Percentiles rank a stretch among this genome's conserved stretches.
Conservation (phyloP, 2,797 vertebrate species). For the Micropoecilia bifurca region DNA sequence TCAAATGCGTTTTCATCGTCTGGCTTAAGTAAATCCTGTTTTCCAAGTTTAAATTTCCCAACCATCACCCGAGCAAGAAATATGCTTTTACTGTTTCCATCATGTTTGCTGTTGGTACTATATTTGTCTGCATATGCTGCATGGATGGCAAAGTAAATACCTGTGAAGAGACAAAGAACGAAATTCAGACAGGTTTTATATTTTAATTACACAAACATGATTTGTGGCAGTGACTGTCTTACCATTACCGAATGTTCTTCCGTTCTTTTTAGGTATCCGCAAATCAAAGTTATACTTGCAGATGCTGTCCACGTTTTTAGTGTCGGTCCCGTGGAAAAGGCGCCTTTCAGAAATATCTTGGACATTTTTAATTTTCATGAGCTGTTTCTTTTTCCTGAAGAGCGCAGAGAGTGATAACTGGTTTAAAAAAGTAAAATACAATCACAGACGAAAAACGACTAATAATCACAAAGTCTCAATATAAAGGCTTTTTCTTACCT, state of each 20-base stretch:
- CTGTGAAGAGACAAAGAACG: constrained; percentile 63
- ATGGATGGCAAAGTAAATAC: constrained; percentile 88
- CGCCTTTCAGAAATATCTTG: constrained; percentile 81
- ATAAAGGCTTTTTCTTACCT: constrained; percentile 69
- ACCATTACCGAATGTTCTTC: constrained; percentile 84
- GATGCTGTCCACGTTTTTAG: constrained; percentile 83
- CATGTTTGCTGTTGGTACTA: constrained; percentile 61
- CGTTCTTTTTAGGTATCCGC: constrained; percentile 78
- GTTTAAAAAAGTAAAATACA: background rate
- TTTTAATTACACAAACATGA: background rate
- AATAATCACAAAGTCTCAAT: accelerated
- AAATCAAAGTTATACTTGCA: constrained; percentile 92
- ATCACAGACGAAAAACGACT: background rate
- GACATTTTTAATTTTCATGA: constrained; percentile 83
- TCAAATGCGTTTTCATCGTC: constrained; percentile 84
- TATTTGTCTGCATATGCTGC: constrained; percentile 82
- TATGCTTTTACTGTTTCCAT: constrained; percentile 75
- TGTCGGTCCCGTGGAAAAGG: constrained; percentile 89
- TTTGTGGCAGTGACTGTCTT: background rate
- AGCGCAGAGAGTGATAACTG: background rate
- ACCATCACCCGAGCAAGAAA: constrained; percentile 87
- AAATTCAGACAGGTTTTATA: background rate
- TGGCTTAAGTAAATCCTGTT: constrained; percentile 75
- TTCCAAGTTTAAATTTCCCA: constrained; percentile 81
- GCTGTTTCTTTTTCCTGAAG: constrained; percentile 86